Base-by-base conservation (phyloP, 2,797 vertebrate species). In the Poliocrania exsul region DNA sequence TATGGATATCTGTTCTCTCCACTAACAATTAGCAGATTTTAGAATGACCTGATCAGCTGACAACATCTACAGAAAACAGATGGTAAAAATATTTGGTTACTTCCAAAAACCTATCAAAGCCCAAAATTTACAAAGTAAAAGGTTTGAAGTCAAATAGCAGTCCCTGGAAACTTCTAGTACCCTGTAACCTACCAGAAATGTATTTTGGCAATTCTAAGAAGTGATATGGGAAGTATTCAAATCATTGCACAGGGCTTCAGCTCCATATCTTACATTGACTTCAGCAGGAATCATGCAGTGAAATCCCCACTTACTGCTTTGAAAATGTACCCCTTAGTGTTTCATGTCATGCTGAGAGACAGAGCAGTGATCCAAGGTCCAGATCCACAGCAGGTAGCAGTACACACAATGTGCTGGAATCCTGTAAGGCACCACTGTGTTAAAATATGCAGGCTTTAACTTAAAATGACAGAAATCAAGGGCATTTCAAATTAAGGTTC, bases 391-490 rank as follows among this genome's bases (percentile, higher is more conserved):
- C 94, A 90, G 93, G 93, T 0, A 93, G 89, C 91, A 83, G 77
- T 33, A 24, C 85, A 94, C 73, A 87, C 40, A 53, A 50, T 53
- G 95, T 93, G 70, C 79, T 2, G 10, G 85, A 88, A 72, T 19
- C n/a, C 93, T 94, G 94, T 21, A 79, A 95, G 86, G 85, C 79
- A 94, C 50, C 61, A 89, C 88, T 71, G 42, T 18, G 84, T 61
- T 94, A 94, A 95, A 95, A 92, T 95, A 95, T 95, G 80, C 93
- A 91, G n/a, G 26, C 44, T 95, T 90, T 89, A 89, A 91, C 67
- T 96, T 91, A 88, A 95, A 96, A 95, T 96, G 75, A 72, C 87
- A 86, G 72, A 96, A 95, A 94, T 93, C 92, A 96, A 95, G 93
- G 95, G 79, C 81, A 91, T 90, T 97, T 62, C 72, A 89, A 95